Evolutionary conservation across 2,113 vertebrate species (phyloP).

Genomic region (Crotalus viridis): DNA sequence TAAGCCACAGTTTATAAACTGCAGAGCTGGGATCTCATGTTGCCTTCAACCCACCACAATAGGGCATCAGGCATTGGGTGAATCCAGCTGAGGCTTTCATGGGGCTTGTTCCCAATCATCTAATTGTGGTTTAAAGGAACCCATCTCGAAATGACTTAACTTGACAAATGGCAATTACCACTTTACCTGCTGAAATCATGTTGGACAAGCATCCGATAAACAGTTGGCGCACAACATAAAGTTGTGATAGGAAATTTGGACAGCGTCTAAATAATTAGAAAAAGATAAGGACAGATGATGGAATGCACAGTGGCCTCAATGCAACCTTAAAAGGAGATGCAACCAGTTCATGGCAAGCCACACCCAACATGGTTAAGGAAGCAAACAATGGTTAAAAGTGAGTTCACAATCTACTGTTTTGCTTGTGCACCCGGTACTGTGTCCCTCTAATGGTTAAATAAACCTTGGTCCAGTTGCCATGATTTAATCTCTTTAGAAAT

Average conservation of each 20-base stretch:
- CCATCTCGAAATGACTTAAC: background rate
- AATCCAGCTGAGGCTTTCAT: background rate
- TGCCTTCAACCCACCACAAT: background rate
- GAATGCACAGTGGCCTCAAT: background rate
- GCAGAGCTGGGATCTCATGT: background rate
- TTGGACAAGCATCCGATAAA: slow-evolving; percentile 78
- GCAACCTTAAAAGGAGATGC: background rate
- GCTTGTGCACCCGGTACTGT: background rate
- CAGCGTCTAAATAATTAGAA: slow-evolving; percentile 66
- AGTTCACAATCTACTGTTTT: background rate
- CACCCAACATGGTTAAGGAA: background rate
- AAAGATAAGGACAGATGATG: slow-evolving; percentile 7
- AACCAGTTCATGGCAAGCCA: background rate
- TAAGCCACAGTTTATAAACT: background rate
- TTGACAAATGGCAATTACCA: background rate
- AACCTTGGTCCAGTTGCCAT: background rate
- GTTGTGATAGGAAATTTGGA: slow-evolving; percentile 75
- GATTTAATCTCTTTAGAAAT: background rate
- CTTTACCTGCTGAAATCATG: slow-evolving; percentile 67
- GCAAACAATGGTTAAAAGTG: background rate
- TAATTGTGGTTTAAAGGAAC: background rate
- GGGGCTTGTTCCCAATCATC: background rate
- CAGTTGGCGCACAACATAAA: slow-evolving; percentile 80
- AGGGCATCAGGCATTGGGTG: background rate
- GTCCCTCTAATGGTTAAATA: background rate